Conservation (phyloP, 1,140 invertebrate species). For the Camponotus vicinus region DNA sequence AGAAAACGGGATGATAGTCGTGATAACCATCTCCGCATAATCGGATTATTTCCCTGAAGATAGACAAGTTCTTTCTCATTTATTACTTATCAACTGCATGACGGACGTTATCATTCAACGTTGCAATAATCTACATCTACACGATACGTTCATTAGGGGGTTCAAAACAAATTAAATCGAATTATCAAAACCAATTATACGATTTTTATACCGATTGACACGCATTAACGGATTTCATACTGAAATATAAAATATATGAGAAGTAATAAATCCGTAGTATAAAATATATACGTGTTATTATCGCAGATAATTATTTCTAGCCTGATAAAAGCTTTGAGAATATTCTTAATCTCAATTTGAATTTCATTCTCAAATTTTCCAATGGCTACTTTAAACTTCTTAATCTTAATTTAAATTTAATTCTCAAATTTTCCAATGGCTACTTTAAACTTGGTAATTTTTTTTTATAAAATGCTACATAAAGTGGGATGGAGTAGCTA, state of each 20-base stretch:
- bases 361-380: neutral
- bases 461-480: neutral
- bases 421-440: neutral
- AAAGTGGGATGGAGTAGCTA: neutral
- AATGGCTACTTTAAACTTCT: constrained; percentile 20
- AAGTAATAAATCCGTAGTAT: neutral
- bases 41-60: constrained; percentile 45
- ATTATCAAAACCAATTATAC: constrained; percentile 13
- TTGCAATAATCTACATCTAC: constrained; percentile 4
- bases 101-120: constrained; percentile 4
- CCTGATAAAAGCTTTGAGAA: constrained; percentile 59
- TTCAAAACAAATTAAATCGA: constrained; percentile 22
- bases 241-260: neutral
- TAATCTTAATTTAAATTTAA: neutral
- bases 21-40: constrained; percentile 55
- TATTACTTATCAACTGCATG: constrained; percentile 23
- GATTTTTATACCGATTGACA: neutral
- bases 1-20: constrained; percentile 17
- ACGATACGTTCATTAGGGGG: constrained; percentile 21
- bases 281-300: constrained; percentile 8
- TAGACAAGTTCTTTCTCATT: constrained; percentile 23
- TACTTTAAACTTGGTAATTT: neutral
- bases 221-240: neutral
- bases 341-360: constrained; percentile 23
- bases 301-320: constrained; percentile 24